Percentiles rank a stretch among this genome's conserved stretches.
These are phyloP conservation scores for Drosophila kanapiae DNA, from an alignment of 1,140 invertebrate species.

Conservation along the genomic window DNA sequence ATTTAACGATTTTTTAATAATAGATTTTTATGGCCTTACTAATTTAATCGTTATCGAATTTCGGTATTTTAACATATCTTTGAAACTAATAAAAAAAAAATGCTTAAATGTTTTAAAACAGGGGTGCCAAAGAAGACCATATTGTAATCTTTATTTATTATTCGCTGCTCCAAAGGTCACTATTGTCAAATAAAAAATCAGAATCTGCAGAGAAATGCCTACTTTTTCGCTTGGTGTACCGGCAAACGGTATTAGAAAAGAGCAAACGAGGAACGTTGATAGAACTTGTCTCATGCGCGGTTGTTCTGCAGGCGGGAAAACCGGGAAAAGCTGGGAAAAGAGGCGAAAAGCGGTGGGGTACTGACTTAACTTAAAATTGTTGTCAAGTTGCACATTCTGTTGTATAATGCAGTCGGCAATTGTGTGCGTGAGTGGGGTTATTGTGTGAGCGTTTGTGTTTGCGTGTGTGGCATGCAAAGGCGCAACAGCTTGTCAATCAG, in stretches of 20 bases:
- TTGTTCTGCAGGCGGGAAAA: constrained; percentile 11
- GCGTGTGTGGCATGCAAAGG: constrained; percentile 16
- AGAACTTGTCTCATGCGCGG: constrained; percentile 66
- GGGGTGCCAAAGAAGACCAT: too few species aligned
- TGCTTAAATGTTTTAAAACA: too few species aligned
- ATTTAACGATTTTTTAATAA: too few species aligned
- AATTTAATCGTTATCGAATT: too few species aligned
- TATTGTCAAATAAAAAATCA: not conserved
- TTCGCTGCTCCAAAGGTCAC: too few species aligned
- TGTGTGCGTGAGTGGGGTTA: constrained; percentile 8
- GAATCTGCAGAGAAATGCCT: not conserved
- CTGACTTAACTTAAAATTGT: constrained; percentile 55
- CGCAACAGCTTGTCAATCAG: constrained; percentile 43
- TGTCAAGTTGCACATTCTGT: constrained; percentile 46
- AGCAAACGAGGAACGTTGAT: constrained; percentile 62
- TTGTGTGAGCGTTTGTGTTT: constrained; percentile 5
- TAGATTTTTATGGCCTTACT: too few species aligned
- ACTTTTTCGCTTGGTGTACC: constrained; percentile 18
- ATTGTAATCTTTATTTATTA: too few species aligned
- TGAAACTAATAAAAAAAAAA: too few species aligned
- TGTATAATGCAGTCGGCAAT: constrained; percentile 26
- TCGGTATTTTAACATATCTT: too few species aligned
- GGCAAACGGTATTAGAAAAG: constrained; percentile 60
- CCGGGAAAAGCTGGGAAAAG: not conserved
- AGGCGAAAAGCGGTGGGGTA: not conserved